Percentiles rank a stretch among this genome's conserved stretches.
Conservation (phyloP, 1,140 invertebrate genomes). For the Oscheius sp. region DNA sequence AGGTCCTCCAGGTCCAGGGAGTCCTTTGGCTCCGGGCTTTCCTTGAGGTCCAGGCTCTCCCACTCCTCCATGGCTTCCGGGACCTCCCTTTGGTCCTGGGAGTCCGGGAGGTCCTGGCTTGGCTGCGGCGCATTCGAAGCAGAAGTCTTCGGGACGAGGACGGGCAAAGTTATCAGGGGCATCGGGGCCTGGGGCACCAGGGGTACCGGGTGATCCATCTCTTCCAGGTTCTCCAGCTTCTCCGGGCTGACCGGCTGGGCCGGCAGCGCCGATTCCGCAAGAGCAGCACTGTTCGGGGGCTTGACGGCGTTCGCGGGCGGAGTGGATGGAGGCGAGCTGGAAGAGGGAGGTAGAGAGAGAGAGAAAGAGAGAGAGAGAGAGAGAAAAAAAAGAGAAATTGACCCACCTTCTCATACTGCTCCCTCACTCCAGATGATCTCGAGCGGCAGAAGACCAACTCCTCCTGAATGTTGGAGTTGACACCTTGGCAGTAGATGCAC, state of each 20-base stretch:
- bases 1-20: slow-evolving; percentile 29
- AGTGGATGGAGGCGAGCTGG: not conserved
- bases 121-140: slow-evolving; percentile 24
- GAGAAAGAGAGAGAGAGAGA: too few relatives aligned
- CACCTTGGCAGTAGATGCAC: not conserved
- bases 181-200: slow-evolving; percentile 24
- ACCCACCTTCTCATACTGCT: not conserved
- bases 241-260: slow-evolving; percentile 32
- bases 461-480: not conserved
- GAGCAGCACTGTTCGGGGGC: slow-evolving; percentile 12
- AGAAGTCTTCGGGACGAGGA: slow-evolving; percentile 10
- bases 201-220: slow-evolving; percentile 22
- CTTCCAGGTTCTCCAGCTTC: slow-evolving; percentile 26
- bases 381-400: not conserved
- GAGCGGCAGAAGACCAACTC: not conserved
- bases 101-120: slow-evolving; percentile 21
- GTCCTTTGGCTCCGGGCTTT: slow-evolving; percentile 24
- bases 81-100: slow-evolving; percentile 34
- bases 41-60: slow-evolving; percentile 32
- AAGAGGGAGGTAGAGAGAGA: not conserved
- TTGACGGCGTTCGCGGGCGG: not conserved
- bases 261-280: slow-evolving; percentile 22
- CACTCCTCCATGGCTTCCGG: slow-evolving; percentile 25
- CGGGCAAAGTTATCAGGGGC: slow-evolving; percentile 10
- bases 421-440: not conserved